Base-by-base conservation (phyloP, 92 coral and sea anemone genomes). In the Heliopora coerulea region DNA sequence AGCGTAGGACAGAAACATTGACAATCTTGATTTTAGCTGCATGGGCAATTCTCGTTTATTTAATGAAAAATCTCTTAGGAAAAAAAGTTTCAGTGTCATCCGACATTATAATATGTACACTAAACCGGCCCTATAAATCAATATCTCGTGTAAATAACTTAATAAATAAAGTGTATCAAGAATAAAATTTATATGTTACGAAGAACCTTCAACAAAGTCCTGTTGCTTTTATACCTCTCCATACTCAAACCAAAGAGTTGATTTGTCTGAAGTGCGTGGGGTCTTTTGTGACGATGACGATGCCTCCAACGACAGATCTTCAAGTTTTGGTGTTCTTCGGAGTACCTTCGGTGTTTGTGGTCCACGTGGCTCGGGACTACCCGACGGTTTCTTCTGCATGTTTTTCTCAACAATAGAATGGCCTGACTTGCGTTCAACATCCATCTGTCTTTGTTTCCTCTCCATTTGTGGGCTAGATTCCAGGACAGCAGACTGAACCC, bases 381-480 rank as follows among this genome's bases (percentile, higher is more conserved):
- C 33, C 3, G 61, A 56, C 4, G 61, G 52, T 46, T 46, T 37
- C 13, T 54, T 57, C 32, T 52, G n/a, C 21, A 37, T 37, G 15
- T 31, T 50, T 0, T 19, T 21, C 12, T 68, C 75, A 17, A 13
- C 56, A 48, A 28, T 30, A 19, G 77, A 8, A 21, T 24, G 33
- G 21, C 6, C 74, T 7, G 59, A 28, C 7, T 29, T 46, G 17
- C 29, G 44, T 12, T 17, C 39, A 0, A 44, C 77, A 5, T 8
- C 8, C 29, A n/a, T n/a, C 30, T 23, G 3, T 2, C 8, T 14
- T 13, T 17, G 49, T 13, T 50, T 58, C 50, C 63, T 70, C 28
- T 70, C 77, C 44, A 54, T 49, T 20, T 20, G 62, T 8, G 77
- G 77, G 31, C 77, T 70, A 21, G 77, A 70, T 34, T 70, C 77